Base-by-base conservation (phyloP, 1,140 invertebrate genomes). In the Bombus superbus region DNA sequence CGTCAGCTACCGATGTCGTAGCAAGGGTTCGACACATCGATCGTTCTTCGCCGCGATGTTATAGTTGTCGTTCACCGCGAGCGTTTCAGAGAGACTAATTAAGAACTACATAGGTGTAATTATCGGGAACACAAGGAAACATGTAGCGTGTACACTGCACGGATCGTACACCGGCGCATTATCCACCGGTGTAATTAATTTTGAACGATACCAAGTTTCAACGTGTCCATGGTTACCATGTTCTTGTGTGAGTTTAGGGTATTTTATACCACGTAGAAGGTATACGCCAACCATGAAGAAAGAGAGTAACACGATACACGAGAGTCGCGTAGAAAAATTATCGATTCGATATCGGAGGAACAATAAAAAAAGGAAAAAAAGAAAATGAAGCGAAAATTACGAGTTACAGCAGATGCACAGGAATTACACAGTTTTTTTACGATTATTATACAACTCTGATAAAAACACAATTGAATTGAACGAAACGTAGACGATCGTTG, bases 121-220 rank as follows among this genome's bases (percentile, higher is more conserved):
- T 82, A 81, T 42, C 47, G 8, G 57, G 35, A 66, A 62, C 80
- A 74, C 53, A 5, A 32, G 32, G 25, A 53, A 80, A 40, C 32
- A 22, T 6, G n/a, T 11, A 35, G 13, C 32, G 32, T 11, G 22
- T 68, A 32, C 13, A n/a, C 64, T 8, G 6, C 32, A 11, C 18
- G 11, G 62, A 79, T 79, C 59, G 71, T 62, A 62, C 28, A 42
- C 64, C 5, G 35, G 28, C 42, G 35, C 62, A 40, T 76, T 53
- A 82, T 64, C 9, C 72, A 35, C 32, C 28, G 69, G 10, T 64
- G 38, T 66, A 83, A 83, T 83, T 83, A 68, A 76, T 83, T 76
- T 76, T 25, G 35, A 22, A 35, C 35, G 32, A 73, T 35, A 59
- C 4, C 44, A 59, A 44, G 42, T 13, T 72, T 42, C 42, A 22